Evolutionary conservation across 2,797 vertebrate species (phyloP).

Genomic region (Psittacula echo): DNA sequence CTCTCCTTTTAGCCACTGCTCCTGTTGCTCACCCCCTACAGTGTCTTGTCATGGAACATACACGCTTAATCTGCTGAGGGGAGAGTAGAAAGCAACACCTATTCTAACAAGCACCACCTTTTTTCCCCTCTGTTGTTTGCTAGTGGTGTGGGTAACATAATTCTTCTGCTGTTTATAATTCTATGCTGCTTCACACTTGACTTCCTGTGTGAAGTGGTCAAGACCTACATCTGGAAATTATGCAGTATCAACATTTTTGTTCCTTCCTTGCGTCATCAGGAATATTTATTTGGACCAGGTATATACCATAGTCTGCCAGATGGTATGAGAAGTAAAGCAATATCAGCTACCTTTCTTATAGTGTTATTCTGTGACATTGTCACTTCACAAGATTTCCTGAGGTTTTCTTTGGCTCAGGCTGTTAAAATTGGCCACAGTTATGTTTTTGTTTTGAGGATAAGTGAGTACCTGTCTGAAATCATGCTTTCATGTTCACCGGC

Average conservation of each 20-base stretch:
- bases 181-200: neutral
- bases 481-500: neutral
- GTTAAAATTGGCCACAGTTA: neutral
- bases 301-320: neutral
- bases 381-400: neutral
- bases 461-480: neutral
- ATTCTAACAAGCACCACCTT: neutral
- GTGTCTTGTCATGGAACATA: neutral
- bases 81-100: neutral
- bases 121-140: neutral
- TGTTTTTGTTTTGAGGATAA: neutral
- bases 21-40: neutral
- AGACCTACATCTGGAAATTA: constrained; percentile 5
- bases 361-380: neutral
- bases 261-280: neutral
- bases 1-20: neutral
- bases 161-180: neutral
- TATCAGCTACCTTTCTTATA: neutral
- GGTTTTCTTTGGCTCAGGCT: neutral
- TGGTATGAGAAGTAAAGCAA: neutral
- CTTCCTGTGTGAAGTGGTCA: neutral
- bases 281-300: neutral
- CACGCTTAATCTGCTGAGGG: neutral
- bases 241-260: neutral
- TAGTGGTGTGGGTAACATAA: neutral